phyloP scores from a whole-genome alignment of 2,113 vertebrate genomes.

The Trematomus loennbergii region DNA sequence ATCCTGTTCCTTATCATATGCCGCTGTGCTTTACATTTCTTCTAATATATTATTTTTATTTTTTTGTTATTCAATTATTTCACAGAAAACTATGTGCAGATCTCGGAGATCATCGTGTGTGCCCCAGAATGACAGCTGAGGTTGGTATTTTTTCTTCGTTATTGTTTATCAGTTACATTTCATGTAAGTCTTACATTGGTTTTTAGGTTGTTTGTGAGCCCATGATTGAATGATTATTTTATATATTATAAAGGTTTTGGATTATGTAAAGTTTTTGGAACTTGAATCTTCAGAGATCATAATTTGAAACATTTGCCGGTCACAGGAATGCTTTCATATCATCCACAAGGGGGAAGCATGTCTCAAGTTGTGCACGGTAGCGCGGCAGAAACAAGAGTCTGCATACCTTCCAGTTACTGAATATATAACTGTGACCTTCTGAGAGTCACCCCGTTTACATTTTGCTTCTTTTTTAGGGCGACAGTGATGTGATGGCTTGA shows the following conservation, averaged over 20 bases:
- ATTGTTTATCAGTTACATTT: too few relatives aligned
- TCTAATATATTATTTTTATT: neutral
- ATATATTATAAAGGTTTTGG: too few relatives aligned
- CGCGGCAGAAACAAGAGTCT: neutral
- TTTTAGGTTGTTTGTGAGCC: too few relatives aligned
- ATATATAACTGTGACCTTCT: neutral
- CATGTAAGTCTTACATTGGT: too few relatives aligned
- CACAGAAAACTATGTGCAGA: constrained; percentile 85
- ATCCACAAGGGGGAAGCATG: constrained; percentile 77
- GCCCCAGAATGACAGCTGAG: constrained; percentile 74
- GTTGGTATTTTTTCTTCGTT: constrained; percentile 46
- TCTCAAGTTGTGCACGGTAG: constrained; percentile 41
- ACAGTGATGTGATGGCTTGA: constrained; percentile 63
- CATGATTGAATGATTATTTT: too few relatives aligned
- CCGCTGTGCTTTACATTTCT: neutral
- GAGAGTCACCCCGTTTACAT: neutral
- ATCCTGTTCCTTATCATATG: neutral
- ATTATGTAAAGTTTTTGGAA: too few relatives aligned
- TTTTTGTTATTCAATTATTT: neutral
- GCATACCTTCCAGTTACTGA: neutral
- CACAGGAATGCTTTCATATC: neutral
- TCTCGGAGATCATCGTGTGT: constrained; percentile 83
- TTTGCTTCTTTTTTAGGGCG: constrained; percentile 38
- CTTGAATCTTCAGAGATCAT: neutral
- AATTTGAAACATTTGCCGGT: neutral